Conservation (phyloP, 92 coral and sea anemone genomes). For the Nematostella vectensis region DNA sequence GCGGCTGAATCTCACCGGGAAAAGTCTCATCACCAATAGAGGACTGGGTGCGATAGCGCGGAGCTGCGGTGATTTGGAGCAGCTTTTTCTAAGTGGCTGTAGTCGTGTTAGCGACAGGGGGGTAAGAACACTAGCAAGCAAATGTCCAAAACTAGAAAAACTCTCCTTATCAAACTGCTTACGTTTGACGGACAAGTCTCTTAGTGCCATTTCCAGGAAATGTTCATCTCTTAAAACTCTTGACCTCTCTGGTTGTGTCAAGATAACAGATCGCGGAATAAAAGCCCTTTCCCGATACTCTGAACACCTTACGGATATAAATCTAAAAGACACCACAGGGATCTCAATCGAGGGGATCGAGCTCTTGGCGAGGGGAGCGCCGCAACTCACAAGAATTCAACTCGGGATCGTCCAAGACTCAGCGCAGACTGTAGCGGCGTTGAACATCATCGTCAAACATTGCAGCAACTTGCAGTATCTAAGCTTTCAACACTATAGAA, state of each 20-base stretch:
- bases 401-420: slow-evolving; percentile 63
- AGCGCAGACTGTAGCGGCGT: slow-evolving; percentile 45
- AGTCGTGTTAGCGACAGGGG: slow-evolving; percentile 55
- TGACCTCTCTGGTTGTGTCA: slow-evolving; percentile 59
- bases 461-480: slow-evolving; percentile 50
- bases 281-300: slow-evolving; percentile 48
- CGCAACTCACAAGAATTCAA: slow-evolving; percentile 49
- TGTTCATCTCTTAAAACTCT: slow-evolving; percentile 45
- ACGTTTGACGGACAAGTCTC: slow-evolving; percentile 60
- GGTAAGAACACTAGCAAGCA: slow-evolving; percentile 42
- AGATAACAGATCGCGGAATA: slow-evolving; percentile 59
- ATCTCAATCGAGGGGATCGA: slow-evolving; percentile 72
- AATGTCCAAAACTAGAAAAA: slow-evolving; percentile 37
- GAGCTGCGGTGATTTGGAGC: slow-evolving; percentile 50
- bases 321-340: slow-evolving; percentile 54
- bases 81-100: slow-evolving; percentile 56
- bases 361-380: slow-evolving; percentile 48
- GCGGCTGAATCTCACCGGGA: slow-evolving; percentile 52
- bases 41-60: slow-evolving; percentile 58
- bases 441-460: slow-evolving; percentile 51
- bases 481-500: slow-evolving; percentile 65
- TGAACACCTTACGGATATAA: slow-evolving; percentile 40
- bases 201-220: slow-evolving; percentile 41
- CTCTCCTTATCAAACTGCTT: slow-evolving; percentile 56
- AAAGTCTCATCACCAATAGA: slow-evolving; percentile 45